phyloP scores from a whole-genome alignment of 23 tunicate genomes.

The Halocynthia roretzi region DNA sequence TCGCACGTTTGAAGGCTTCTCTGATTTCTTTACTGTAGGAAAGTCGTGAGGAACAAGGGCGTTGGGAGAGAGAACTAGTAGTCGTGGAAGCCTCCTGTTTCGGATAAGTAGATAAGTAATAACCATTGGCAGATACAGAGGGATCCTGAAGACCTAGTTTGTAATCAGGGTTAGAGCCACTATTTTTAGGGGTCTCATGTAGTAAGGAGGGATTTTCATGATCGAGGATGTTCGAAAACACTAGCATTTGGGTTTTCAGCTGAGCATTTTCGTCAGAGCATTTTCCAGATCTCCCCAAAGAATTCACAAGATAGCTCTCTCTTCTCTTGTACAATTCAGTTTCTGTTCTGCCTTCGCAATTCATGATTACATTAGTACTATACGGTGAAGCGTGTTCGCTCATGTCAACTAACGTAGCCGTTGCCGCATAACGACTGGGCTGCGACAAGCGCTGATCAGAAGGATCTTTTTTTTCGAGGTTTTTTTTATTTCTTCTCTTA shows the following conservation, averaged over 20 bases:
- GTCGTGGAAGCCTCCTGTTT: not conserved
- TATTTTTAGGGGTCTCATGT: conserved; percentile 12
- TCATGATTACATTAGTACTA: not conserved
- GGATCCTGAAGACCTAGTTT: not conserved
- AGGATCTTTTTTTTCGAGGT: not conserved
- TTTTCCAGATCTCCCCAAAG: not conserved
- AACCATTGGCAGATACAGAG: conserved; percentile 11
- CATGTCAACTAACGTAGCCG: conserved; percentile 4
- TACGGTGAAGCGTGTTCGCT: not conserved
- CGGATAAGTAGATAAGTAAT: conserved; percentile 15
- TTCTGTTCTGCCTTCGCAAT: not conserved
- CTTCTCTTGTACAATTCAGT: not conserved
- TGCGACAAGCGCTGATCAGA: not conserved
- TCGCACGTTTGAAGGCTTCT: too few relatives aligned
- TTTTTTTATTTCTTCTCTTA: not conserved
- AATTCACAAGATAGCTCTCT: not conserved
- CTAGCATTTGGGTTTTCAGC: not conserved
- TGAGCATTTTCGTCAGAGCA: not conserved
- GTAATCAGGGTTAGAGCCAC: not conserved
- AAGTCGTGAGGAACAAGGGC: too few relatives aligned
- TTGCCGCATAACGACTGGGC: not conserved
- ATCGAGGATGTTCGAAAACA: too few relatives aligned
- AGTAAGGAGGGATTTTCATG: too few relatives aligned
- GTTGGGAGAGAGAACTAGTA: not conserved
- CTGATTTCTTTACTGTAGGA: too few relatives aligned